Base-by-base conservation (phyloP, 2,888 invertebrate genomes). In the Drosophila histrio region DNA sequence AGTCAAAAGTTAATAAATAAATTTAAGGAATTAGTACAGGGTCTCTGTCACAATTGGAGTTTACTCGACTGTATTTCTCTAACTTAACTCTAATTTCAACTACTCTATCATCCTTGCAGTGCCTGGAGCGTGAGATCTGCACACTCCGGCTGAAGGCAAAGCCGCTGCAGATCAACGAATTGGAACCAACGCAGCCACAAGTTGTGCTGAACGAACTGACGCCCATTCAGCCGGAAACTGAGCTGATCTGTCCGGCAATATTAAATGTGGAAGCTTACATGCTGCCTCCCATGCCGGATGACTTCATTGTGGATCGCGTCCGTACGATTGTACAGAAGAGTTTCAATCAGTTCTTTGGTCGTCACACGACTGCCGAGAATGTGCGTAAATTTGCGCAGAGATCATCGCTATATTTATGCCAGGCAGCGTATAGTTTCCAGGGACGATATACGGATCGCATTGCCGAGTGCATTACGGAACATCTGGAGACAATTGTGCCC, bases 51-150 rank as follows among this genome's bases (percentile, higher is more conserved):
- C n/a, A n/a, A n/a, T n/a, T n/a, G n/a, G n/a, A n/a, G n/a, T n/a
- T n/a, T n/a, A n/a, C n/a, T n/a, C n/a, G n/a, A n/a, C n/a, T n/a
- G n/a, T n/a, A n/a, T n/a, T n/a, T n/a, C n/a, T n/a, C n/a, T n/a
- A n/a, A n/a, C n/a, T n/a, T n/a, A n/a, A n/a, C n/a, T n/a, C n/a
- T n/a, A 4, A 30, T 30, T 1, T n/a, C 5, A 13, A 32, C 7
- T 49, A 11, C 46, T 21, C 0, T 4, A 0, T 53, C 39, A 3
- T 9, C 15, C 0, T 3, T 26, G 6, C 24, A 91, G 91, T 89
- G 86, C 44, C 66, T 91, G 36, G 91, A 91, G 63, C 81, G 89
- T 3, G 91, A 91, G 78, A 91, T 91, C 17, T 89, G 90, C 28
- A 83, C 89, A 1, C 59, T 91, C 11, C 89, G 91, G 0, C 61